Percentiles rank a stretch among this genome's conserved stretches.
Evolutionary conservation across 2,888 invertebrate genomes (phyloP).

Genomic region (Drosophila pullipes): DNA sequence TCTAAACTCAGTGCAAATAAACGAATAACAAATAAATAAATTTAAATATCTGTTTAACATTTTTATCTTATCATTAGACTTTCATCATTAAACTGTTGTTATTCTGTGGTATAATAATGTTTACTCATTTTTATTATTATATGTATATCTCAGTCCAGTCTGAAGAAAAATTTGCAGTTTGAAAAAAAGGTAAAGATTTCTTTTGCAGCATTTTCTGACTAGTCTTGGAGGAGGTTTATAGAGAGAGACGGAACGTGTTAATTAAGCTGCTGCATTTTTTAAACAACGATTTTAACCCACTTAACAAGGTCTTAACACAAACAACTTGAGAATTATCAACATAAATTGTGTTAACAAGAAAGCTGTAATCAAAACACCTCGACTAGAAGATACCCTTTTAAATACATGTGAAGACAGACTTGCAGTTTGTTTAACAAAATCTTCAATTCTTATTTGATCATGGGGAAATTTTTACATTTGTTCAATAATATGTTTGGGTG

Average conservation of each 20-base stretch:
- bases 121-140: background rate
- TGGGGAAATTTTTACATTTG: fast-evolving
- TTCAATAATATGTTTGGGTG: background rate
- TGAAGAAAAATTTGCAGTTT: background rate
- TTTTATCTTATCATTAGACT: constrained; percentile 6
- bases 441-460: background rate
- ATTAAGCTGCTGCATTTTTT: background rate
- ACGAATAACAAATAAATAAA: background rate
- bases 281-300: background rate
- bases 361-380: background rate
- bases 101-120: background rate
- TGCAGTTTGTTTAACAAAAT: background rate
- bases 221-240: background rate
- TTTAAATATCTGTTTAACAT: background rate
- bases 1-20: background rate
- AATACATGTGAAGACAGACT: background rate
- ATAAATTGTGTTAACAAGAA: background rate
- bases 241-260: background rate
- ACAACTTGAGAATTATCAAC: background rate
- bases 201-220: background rate
- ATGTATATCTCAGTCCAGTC: too few species aligned
- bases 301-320: background rate
- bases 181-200: background rate
- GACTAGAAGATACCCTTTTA: background rate
- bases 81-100: background rate